A percentile compares a stretch with the other conserved stretches of the same genome.
Evolutionary conservation across 2,797 vertebrate genomes (phyloP).

Genomic region (Phataginus tricuspis): DNA sequence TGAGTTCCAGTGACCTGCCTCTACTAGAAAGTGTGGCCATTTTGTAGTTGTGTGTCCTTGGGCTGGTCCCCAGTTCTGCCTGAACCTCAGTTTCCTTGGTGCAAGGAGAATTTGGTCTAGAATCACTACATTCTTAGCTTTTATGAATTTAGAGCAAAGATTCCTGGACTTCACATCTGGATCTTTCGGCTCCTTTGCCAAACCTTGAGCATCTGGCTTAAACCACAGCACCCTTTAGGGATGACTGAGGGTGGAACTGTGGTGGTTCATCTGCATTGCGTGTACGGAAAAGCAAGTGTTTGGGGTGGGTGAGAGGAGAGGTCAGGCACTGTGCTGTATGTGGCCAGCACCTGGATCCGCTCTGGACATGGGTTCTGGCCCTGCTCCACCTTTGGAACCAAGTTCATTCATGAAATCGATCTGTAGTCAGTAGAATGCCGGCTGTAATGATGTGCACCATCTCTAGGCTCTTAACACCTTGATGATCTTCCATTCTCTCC

Average conservation of each 20-base stretch:
- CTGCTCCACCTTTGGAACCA: background rate
- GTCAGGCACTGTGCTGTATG: fast-evolving
- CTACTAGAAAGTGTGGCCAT: fast-evolving
- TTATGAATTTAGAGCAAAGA: background rate
- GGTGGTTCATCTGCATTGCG: background rate
- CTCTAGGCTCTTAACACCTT: background rate
- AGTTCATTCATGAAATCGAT: background rate
- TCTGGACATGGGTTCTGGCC: background rate
- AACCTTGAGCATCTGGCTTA: background rate
- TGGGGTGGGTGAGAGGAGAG: background rate
- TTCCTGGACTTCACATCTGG: background rate
- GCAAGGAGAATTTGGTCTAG: background rate
- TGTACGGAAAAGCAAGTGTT: background rate
- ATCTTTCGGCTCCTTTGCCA: background rate
- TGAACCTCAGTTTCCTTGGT: background rate
- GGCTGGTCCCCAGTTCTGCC: background rate
- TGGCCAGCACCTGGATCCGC: background rate
- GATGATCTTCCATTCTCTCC: background rate
- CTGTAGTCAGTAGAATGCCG: background rate
- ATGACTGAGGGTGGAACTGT: background rate
- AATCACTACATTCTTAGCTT: background rate
- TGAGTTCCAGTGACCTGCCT: background rate
- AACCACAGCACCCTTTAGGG: background rate
- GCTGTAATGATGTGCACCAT: background rate
- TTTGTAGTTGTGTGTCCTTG: background rate